Percentiles rank a stretch among this genome's conserved stretches.
Evolutionary conservation across 2,888 invertebrate genomes (phyloP).

Genomic region (Agrilus biguttatus): DNA sequence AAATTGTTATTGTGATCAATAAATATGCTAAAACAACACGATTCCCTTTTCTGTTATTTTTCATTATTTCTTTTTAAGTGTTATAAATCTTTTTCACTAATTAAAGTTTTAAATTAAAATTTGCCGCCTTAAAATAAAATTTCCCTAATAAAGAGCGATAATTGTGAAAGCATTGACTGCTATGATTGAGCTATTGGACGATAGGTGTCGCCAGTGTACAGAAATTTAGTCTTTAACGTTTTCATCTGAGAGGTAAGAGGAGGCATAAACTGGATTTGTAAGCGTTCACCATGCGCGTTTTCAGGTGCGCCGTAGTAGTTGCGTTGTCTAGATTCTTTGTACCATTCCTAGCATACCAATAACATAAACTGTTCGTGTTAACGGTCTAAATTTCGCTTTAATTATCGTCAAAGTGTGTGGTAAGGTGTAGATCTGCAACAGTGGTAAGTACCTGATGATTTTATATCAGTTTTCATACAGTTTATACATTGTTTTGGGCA

Average conservation of each 20-base stretch:
- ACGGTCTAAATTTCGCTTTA: slow-evolving; percentile 53
- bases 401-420: slow-evolving; percentile 46
- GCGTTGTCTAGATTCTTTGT: slow-evolving; percentile 96
- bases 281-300: slow-evolving; percentile 63
- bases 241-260: slow-evolving; percentile 9
- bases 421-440: slow-evolving; percentile 47
- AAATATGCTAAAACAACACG: too few relatives aligned
- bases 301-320: slow-evolving; percentile 67
- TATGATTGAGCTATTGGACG: not conserved
- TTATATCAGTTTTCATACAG: slow-evolving; percentile 46
- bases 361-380: slow-evolving; percentile 59
- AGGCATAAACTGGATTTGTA: slow-evolving; percentile 35
- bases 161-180: too few relatives aligned
- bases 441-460: slow-evolving; percentile 56
- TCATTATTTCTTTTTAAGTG: too few relatives aligned
- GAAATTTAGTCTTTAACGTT: not conserved
- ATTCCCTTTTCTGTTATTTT: too few relatives aligned
- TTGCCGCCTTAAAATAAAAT: too few relatives aligned
- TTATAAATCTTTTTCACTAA: too few relatives aligned
- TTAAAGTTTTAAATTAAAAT: too few relatives aligned
- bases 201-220: not conserved
- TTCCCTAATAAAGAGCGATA: too few relatives aligned
- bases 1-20: too few relatives aligned
- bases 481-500: slow-evolving; percentile 41
- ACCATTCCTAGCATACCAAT: slow-evolving; percentile 94